Conservation (phyloP, 2,113 vertebrate species). For the Callionymus lyra region DNA sequence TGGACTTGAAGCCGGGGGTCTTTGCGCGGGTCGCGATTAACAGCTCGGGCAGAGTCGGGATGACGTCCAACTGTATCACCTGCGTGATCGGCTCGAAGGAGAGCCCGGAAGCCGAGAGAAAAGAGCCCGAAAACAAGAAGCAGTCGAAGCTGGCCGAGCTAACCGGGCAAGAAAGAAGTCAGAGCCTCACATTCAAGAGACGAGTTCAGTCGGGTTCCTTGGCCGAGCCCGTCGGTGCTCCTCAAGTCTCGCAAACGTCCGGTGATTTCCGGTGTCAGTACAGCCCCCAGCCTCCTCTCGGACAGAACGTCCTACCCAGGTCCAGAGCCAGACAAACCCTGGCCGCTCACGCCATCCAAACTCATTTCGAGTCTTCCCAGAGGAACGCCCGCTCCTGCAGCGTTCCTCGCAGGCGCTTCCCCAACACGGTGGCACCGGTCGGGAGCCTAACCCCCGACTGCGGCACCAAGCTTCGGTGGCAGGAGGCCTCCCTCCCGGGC, state of each 20-base stretch:
- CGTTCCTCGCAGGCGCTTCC: constrained; percentile 44
- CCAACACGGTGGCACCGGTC: constrained; percentile 39
- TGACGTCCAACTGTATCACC: constrained; percentile 87
- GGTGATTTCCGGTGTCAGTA: constrained; percentile 17
- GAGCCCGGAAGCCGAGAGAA: constrained; percentile 74
- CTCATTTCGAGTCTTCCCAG: background rate
- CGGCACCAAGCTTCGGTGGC: constrained; percentile 58
- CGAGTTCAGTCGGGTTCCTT: constrained; percentile 29
- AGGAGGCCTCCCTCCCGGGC: constrained; percentile 52
- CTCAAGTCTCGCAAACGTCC: constrained; percentile 15
- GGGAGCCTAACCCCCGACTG: constrained; percentile 48
- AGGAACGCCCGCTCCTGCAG: constrained; percentile 44
- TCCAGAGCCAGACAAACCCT: constrained; percentile 46
- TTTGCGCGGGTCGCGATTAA: constrained; percentile 78
- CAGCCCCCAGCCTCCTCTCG: constrained; percentile 19
- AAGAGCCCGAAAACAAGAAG: constrained; percentile 22
- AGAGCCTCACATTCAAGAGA: constrained; percentile 14
- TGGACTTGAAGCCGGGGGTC: constrained; percentile 56
- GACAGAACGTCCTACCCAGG: constrained; percentile 34
- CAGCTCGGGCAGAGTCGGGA: constrained; percentile 75
- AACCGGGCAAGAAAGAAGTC: constrained; percentile 16
- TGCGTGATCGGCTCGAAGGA: constrained; percentile 81
- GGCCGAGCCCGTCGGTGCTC: constrained; percentile 5
- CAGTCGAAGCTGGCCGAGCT: constrained; percentile 5
- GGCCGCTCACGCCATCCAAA: constrained; percentile 19